These are phyloP conservation scores for Artibeus lituratus DNA, from an alignment of 2,797 vertebrate species.

Conservation along the genomic window DNA sequence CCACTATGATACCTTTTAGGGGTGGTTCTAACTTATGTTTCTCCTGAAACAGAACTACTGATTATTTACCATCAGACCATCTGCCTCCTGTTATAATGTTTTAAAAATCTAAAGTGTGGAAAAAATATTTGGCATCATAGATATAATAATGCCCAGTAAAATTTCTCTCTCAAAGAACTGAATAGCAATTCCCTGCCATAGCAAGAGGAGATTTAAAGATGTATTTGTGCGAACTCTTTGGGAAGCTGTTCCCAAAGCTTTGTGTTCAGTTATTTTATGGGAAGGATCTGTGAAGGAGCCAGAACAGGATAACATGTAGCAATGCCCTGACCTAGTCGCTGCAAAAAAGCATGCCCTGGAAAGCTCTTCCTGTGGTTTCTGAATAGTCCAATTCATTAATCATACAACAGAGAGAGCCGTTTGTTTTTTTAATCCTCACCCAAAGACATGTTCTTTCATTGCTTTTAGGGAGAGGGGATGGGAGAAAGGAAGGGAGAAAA, in stretches of 20 bases:
- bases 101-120: neutral
- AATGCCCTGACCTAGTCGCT: neutral
- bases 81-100: neutral
- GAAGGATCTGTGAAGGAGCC: neutral
- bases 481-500: neutral
- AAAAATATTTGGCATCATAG: neutral
- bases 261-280: neutral
- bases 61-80: neutral
- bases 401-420: neutral
- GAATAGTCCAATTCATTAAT: neutral
- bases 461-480: neutral
- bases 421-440: neutral
- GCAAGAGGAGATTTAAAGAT: neutral
- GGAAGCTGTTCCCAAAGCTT: neutral
- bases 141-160: neutral
- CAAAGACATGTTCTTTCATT: neutral
- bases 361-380: neutral
- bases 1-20: neutral
- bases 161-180: neutral
- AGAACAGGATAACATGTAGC: neutral
- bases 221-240: neutral
- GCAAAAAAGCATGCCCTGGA: neutral
- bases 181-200: neutral
- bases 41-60: neutral
- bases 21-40: neutral